phyloP scores from a whole-genome alignment of 2,797 vertebrate genomes.

The Corythornis leucogaster region DNA sequence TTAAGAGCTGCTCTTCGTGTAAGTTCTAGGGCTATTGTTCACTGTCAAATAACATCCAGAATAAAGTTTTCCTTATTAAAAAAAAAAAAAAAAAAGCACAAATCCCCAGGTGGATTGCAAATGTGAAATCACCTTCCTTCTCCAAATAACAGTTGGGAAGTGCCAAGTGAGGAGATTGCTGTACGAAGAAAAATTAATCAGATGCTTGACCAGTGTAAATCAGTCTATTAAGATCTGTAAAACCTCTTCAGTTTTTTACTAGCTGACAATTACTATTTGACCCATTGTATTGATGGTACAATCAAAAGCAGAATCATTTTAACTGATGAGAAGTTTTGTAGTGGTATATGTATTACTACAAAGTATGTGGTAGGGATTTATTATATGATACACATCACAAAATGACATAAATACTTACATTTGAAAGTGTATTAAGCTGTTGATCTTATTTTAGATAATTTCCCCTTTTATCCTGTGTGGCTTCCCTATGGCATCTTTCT shows the following conservation, averaged over 20 bases:
- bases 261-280: background rate
- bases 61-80: background rate
- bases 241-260: background rate
- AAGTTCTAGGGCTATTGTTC: conserved; percentile 30
- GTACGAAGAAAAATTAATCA: background rate
- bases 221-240: background rate
- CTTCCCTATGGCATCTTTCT: background rate
- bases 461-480: background rate
- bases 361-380: background rate
- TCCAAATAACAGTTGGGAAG: background rate
- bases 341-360: background rate
- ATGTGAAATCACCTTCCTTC: background rate
- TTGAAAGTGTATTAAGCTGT: background rate
- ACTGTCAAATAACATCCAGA: background rate
- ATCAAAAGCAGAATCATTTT: background rate
- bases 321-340: background rate
- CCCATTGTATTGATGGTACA: background rate
- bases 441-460: background rate
- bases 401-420: background rate
- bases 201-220: background rate
- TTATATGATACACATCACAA: background rate
- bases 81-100: background rate
- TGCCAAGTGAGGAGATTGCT: background rate
- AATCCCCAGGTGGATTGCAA: background rate
- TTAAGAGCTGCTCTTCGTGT: conserved; percentile 12